Base-by-base conservation (phyloP, 2,888 invertebrate species). In the Pachydiplax longipennis region DNA sequence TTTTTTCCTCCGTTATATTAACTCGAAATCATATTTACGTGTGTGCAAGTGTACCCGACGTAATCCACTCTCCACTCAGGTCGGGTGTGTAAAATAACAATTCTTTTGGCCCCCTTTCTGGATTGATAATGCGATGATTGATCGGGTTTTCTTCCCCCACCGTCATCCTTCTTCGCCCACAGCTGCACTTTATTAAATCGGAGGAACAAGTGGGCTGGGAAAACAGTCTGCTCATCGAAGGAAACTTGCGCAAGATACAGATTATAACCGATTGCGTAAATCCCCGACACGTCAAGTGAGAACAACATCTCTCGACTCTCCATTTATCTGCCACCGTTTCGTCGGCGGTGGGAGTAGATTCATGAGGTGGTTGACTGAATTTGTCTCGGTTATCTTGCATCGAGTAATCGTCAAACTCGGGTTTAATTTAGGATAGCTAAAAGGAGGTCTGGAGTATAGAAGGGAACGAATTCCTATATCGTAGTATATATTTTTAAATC, bases 61-160 rank as follows among this genome's bases (percentile, higher is more conserved):
- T 31, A 73, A 31, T 73, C 31, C 73, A 53, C 53, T 73, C 73
- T 73, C 31, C n/a, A n/a, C n/a, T 73, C 25, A 8, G 5, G 18
- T 65, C 25, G 25, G 25, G 18, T 37, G 22, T 18, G 8, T 25
- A 22, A 22, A 37, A 87, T 58, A 61, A 12, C 61, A 65, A 87
- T 37, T 35, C 87, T 37, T 35, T 65, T 61, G 12, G 37, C 87
- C n/a, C 87, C n/a, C 61, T 48, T 61, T 22, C 37, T 12, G 61
- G 83, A 83, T 87, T 87, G 87, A 87, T 87, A 61, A 87, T 61
- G 40, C 65, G 87, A 65, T 87, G 87, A 87, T 87, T 87, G 87
- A 87, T 87, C 87, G 87, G 87, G 58, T 87, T 31, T 22, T 31
- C 25, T 53, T n/a, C 61, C 61, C 58, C 18, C 58, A 31, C 12